Percentiles rank a stretch among this genome's conserved stretches.
phyloP scores from a whole-genome alignment of 2,797 vertebrate species.

The Morus bassanus region DNA sequence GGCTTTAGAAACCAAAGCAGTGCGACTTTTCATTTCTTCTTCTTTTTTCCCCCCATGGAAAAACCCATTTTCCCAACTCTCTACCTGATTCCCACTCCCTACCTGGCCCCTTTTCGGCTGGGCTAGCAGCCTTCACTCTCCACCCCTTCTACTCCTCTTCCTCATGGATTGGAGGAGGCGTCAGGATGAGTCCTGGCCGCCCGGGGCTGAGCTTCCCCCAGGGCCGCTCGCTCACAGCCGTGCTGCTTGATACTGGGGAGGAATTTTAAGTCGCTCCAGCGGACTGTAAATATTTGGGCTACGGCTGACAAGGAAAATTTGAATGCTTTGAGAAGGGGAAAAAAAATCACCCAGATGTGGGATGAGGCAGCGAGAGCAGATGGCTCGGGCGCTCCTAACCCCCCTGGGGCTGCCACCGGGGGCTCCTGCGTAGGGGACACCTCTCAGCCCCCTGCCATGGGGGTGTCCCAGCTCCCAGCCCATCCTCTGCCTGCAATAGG shows the following conservation, averaged over 20 bases:
- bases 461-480: background rate
- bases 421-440: no score
- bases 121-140: background rate
- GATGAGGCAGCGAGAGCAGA: background rate
- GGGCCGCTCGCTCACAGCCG: no score
- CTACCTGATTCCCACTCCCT: background rate
- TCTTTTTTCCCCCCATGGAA: accelerated
- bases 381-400: background rate
- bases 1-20: background rate
- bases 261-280: background rate
- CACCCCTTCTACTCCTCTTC: background rate
- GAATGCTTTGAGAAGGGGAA: background rate
- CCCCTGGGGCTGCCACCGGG: background rate
- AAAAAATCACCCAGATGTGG: background rate
- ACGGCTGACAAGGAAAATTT: background rate
- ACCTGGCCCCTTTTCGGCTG: background rate
- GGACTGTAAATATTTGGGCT: constrained; percentile 29
- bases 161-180: accelerated
- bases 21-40: accelerated
- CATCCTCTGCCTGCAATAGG: background rate
- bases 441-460: no score
- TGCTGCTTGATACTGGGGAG: background rate
- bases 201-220: background rate
- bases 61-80: accelerated
- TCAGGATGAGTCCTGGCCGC: background rate